A percentile compares a stretch with the other conserved stretches of the same genome.
Conservation (phyloP, 2,113 vertebrate species). For the Colaptes auratus region DNA sequence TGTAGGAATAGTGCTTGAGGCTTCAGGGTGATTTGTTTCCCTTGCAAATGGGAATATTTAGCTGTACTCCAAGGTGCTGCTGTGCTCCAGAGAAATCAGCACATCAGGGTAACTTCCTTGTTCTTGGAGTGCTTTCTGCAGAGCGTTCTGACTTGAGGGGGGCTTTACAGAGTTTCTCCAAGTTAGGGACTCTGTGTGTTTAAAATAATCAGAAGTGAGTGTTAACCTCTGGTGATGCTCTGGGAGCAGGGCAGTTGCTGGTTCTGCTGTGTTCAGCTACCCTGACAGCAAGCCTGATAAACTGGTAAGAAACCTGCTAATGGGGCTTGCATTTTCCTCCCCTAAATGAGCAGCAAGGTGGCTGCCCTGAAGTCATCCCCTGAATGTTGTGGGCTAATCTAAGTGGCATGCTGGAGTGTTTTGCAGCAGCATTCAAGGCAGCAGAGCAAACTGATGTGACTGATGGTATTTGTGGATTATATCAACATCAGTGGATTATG, state of each 20-base stretch:
- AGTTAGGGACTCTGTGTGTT: background rate
- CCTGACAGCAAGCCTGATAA: background rate
- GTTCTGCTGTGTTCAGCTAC: background rate
- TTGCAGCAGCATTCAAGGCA: background rate
- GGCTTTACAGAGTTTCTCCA: background rate
- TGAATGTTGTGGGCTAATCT: background rate
- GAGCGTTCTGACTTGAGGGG: background rate
- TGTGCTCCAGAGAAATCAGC: background rate
- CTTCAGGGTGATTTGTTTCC: background rate
- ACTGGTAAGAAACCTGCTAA: background rate
- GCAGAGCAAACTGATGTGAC: constrained; percentile 16
- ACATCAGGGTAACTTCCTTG: fast-evolving
- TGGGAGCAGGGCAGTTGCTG: fast-evolving
- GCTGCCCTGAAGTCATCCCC: background rate
- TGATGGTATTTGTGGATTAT: constrained; percentile 33
- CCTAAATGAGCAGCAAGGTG: background rate
- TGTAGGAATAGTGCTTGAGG: background rate
- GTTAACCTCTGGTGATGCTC: fast-evolving
- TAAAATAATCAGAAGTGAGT: background rate
- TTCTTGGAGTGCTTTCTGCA: background rate
- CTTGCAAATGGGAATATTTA: background rate
- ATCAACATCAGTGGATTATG: constrained; percentile 34
- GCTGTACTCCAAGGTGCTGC: background rate
- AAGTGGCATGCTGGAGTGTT: background rate
- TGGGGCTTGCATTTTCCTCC: background rate